phyloP scores from a whole-genome alignment of 2,888 invertebrate species.

The Ectemnius lituratus region DNA sequence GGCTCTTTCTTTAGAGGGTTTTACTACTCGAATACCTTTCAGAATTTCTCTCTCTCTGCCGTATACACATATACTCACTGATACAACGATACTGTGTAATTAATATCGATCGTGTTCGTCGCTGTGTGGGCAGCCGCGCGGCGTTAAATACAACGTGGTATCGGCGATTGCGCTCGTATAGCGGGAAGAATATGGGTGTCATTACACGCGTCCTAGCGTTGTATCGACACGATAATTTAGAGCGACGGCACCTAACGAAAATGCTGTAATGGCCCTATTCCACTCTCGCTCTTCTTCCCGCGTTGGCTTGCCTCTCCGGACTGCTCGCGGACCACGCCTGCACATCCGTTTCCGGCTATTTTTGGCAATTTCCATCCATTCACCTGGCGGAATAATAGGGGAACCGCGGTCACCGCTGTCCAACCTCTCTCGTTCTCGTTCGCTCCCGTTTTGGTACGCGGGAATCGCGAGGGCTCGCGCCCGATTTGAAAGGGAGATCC shows the following conservation, averaged over 20 bases:
- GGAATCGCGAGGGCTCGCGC: conserved; percentile 13
- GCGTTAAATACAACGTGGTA: too few relatives aligned
- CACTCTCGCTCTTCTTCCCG: conserved; percentile 7
- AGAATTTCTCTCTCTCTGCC: too few relatives aligned
- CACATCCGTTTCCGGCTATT: conserved; percentile 66
- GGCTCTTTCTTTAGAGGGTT: too few relatives aligned
- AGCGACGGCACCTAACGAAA: conserved; percentile 41
- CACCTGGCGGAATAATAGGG: conserved; percentile 56
- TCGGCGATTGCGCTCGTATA: conserved; percentile 15
- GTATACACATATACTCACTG: not conserved
- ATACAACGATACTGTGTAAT: not conserved
- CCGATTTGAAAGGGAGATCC: conserved; percentile 59
- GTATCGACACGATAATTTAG: conserved; percentile 48
- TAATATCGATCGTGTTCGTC: conserved; percentile 17
- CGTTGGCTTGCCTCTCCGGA: conserved; percentile 16
- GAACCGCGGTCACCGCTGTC: conserved; percentile 11
- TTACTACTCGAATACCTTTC: too few relatives aligned
- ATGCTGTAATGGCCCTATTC: conserved; percentile 52
- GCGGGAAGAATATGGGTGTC: conserved; percentile 23
- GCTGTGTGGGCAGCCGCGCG: not conserved
- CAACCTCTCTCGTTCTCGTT: not conserved
- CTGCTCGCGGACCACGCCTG: conserved; percentile 44
- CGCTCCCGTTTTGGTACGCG: too few relatives aligned
- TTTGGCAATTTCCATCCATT: conserved; percentile 69
- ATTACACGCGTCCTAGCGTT: conserved; percentile 21